Base-by-base conservation (phyloP, 92 coral and sea anemone species). In the Paramuricea clavata region DNA sequence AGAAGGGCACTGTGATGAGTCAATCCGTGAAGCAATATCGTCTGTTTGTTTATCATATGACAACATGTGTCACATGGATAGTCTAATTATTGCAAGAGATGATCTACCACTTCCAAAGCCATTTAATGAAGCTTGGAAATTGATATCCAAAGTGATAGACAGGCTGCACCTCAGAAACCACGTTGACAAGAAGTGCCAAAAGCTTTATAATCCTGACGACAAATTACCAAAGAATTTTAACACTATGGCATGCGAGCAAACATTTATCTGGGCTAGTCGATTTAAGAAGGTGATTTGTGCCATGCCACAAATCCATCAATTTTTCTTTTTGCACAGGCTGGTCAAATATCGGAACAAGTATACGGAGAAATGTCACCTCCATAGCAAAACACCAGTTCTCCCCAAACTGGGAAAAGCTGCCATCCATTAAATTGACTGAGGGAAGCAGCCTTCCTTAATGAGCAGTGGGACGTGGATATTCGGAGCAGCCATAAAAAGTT, bases 231-330 rank as follows among this genome's bases (percentile, higher is more conserved):
- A n/a, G 2, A 59, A 34, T 9, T 88, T 17, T 22, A 88, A 88
- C 79, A 39, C 88, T 3, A 89, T 85, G 89, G 86, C 90, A 6
- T 60, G 76, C 6, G 92, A 89, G 35, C 89, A 89, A 30, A 85
- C 87, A 22, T 50, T 68, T 78, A 81, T 89, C 8, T 88, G 91
- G 91, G 91, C 84, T 2, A 88, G 88, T 44, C 49, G 78, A 12
- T 26, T 88, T 21, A 88, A 88, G 31, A 32, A 54, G 0, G 76
- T 83, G 0, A 17, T 88, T 7, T 83, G 92, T 88, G 88, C 80
- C 17, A 88, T 88, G 92, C 76, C 84, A 28, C 67, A 78, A 49
- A 32, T 83, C 0, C 92, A 88, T 41, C 88, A 88, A 35, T 88
- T 88, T 32, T 88, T 88, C 36, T 88, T 22, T 80, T 54, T 88